Conservation (phyloP, 1,140 invertebrate species). For the Acromyrmex heyeri region DNA sequence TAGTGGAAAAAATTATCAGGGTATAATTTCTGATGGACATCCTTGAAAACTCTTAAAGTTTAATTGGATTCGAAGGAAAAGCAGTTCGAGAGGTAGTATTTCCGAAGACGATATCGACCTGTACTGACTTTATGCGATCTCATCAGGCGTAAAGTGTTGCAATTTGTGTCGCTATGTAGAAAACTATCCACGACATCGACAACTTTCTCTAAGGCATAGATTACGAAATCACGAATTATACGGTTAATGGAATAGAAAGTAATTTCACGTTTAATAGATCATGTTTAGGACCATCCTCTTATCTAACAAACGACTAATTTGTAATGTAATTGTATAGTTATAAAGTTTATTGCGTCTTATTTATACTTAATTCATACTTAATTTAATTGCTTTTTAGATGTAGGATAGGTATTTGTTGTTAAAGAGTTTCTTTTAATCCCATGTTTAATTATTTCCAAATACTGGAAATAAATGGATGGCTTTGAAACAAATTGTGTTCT, state of each 20-base stretch:
- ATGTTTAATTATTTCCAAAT: background rate
- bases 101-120: conserved; percentile 58
- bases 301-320: background rate
- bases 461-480: background rate
- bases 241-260: conserved; percentile 16
- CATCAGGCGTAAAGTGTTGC: conserved; percentile 53
- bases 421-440: background rate
- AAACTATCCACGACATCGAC: conserved; percentile 24
- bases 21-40: conserved; percentile 59
- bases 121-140: conserved; percentile 50
- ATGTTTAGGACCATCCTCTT: background rate
- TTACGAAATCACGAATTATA: conserved; percentile 20
- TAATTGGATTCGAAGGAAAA: conserved; percentile 68
- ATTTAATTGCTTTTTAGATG: background rate
- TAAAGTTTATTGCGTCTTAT: background rate
- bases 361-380: background rate
- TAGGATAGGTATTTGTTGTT: background rate
- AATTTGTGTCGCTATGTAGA: conserved; percentile 43
- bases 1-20: conserved; percentile 59
- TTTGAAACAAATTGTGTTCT: background rate
- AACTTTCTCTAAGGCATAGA: conserved; percentile 1
- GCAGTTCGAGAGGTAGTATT: conserved; percentile 10
- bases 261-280: conserved; percentile 6
- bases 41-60: conserved; percentile 60
- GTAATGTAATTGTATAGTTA: background rate